Evolutionary conservation across 2,113 vertebrate species (phyloP), one percentile per base, ranked within the genome.

Genomic region (Geococcyx californianus): DNA sequence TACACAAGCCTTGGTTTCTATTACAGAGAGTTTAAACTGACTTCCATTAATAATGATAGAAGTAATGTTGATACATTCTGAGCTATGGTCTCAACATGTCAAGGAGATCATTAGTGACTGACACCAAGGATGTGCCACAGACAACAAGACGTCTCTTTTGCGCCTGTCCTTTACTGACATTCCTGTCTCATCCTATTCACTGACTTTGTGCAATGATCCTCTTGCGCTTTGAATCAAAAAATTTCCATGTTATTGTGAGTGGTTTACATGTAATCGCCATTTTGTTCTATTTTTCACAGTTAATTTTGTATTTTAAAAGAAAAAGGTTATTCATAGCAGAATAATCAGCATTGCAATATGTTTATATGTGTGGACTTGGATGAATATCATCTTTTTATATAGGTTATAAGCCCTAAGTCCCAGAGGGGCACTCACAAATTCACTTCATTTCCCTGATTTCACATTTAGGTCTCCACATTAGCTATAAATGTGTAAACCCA

Each of bases 401-500:
- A 74, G n/a, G 26, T 63, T 88, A 33, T 67, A 54, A 96, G 12
- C 23, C 51, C 24, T 23, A 47, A 67, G 16, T 59, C 60, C 24
- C 42, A 33, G 47, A 74, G 40, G 58, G 38, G 94, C 29, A 74
- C 34, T 44, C 80, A 52, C 42, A 84, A 84, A 89, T 72, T 67
- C 59, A 59, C 38, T 59, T 67, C 6, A 38, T 87, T 80, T 84
- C 52, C 76, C 52, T 33, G 51, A 92, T 74, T 96, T 89, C 83
- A 87, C 79, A 52, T 84, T 26, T 75, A 87, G 79, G 55, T 84
- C 80, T 86, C 38, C 63, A 36, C 67, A 33, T 77, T 36, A 83
- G 55, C 83, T 94, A 47, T 77, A 93, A 89, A 96, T 44, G 76
- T 72, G 87, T 89, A 89, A 93, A 89, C 59, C 80, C 93, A 68